Evolutionary conservation across 2,888 invertebrate species (phyloP), one percentile per base, ranked within the genome.

Genomic region (Poecilobothrus nobilitatus): DNA sequence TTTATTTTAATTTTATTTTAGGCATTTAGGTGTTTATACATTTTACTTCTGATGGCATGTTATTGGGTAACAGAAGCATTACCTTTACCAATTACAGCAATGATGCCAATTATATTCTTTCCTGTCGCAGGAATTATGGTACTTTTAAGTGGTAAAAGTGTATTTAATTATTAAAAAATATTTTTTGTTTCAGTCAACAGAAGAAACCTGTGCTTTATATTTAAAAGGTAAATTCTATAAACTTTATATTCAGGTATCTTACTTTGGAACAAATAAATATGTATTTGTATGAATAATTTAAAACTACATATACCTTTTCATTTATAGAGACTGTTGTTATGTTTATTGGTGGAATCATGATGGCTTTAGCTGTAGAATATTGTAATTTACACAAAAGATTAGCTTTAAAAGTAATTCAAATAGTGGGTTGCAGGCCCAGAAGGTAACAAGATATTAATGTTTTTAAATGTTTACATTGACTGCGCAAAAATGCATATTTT

Each of bases 281-380:
- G n/a, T n/a, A n/a, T 4, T 27, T 27, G 27, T 27, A 27, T n/a
- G n/a, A 27, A 27, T 27, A 27, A 27, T 4, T 27, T 27, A 4
- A 27, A 27, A 4, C 5, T 27, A 4, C 5, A 12, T 41, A 41
- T 41, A 12, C 15, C n/a, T n/a, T n/a, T n/a, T n/a, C n/a, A n/a
- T n/a, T 41, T 41, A 18, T 2, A 53, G 90, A 90, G 75, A 91
- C 92, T 0, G 89, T 91, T 76, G 90, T 92, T 86, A 91, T 92
- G 92, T 92, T 92, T 78, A 87, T 92, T 82, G 95, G 94, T 0
- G 95, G 95, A 22, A 85, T 96, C 73, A 90, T 95, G 80, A 91
- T 95, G 69, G 95, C 95, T 0, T 89, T 94, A 0, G 94, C 92
- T 0, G 91, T 96, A 1, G 95, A 96, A 81, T 89, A 92, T 78